Base-by-base conservation (phyloP, 2,797 vertebrate species). In the Chiroxiphia lanceolata region DNA sequence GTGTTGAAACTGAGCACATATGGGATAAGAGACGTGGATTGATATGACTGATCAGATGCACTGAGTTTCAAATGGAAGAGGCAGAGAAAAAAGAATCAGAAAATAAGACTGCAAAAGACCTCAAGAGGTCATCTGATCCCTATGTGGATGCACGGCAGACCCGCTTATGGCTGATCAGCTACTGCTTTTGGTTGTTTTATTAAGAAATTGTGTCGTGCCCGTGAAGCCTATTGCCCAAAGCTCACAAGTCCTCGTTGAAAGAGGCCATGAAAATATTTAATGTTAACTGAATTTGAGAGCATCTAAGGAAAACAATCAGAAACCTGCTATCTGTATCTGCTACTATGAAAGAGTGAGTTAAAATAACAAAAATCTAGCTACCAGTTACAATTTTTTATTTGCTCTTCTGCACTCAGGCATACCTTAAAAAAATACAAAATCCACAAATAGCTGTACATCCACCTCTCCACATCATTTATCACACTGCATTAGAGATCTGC, bases 331-430 rank as follows among this genome's bases (percentile, higher is more conserved):
- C 53, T 59, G 21, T 56, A 64, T 74, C 44, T 64, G 20, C 13
- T 40, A 36, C 57, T 64, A 56, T 22, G 40, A 92, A 93, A 69
- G 4, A 51, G 8, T 23, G 48, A 68, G 56, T 27, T 92, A 45
- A 94, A 83, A 90, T 64, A 86, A 76, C 48, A 60, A 90, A 80
- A 89, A 77, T 74, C 67, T 80, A 87, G 64, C 65, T 87, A 79
- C 12, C 33, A 36, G 12, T 20, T 63, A 47, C 21, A 63, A 31
- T 47, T 61, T 78, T 94, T 87, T 68, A 79, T 82, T 82, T 88
- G 47, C 11, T 89, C 8, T 77, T 83, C 61, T 90, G 33, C 51
- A 71, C 33, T 63, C 50, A 72, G n/a, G 20, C n/a, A 75, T 65
- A 78, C 6, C 25, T 76, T 57, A 31, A 83, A 70, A 76, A 87